Conservation (phyloP, 2,888 invertebrate genomes). For the Ischnura elegans region DNA sequence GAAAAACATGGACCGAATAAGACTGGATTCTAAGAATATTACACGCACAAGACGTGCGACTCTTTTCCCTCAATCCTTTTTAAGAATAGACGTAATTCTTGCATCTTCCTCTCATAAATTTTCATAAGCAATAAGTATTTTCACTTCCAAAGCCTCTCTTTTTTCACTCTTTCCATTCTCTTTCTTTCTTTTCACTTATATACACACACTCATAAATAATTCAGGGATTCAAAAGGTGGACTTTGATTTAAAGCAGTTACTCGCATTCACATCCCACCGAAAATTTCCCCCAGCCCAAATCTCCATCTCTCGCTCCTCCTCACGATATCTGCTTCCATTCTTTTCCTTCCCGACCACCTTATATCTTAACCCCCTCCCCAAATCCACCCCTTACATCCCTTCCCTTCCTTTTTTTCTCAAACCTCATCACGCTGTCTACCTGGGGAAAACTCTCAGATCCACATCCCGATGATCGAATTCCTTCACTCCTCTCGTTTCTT, state of each 20-base stretch:
- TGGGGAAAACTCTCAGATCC: constrained; percentile 43
- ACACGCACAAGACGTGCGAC: background rate
- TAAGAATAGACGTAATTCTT: background rate
- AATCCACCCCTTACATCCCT: background rate
- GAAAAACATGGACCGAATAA: background rate
- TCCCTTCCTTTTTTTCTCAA: background rate
- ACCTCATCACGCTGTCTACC: constrained; percentile 28
- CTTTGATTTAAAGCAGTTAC: constrained; percentile 49
- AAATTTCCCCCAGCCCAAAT: background rate
- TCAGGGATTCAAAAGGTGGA: constrained; percentile 29
- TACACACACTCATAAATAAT: constrained; percentile 36
- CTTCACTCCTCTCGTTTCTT: background rate
- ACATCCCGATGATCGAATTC: constrained; percentile 41
- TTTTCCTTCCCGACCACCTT: background rate
- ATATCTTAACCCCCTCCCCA: no score
- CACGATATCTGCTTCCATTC: background rate
- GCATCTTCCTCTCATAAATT: background rate
- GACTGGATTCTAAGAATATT: background rate
- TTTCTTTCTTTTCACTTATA: constrained; percentile 32
- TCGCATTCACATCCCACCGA: background rate
- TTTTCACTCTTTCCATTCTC: background rate
- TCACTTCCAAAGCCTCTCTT: constrained; percentile 30
- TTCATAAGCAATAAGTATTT: constrained; percentile 42
- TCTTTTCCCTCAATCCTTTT: background rate
- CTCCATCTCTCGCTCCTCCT: background rate